A percentile compares a stretch with the other conserved stretches of the same genome.
phyloP scores from a whole-genome alignment of 1,140 invertebrate genomes.

The Palaemon carinicauda region DNA sequence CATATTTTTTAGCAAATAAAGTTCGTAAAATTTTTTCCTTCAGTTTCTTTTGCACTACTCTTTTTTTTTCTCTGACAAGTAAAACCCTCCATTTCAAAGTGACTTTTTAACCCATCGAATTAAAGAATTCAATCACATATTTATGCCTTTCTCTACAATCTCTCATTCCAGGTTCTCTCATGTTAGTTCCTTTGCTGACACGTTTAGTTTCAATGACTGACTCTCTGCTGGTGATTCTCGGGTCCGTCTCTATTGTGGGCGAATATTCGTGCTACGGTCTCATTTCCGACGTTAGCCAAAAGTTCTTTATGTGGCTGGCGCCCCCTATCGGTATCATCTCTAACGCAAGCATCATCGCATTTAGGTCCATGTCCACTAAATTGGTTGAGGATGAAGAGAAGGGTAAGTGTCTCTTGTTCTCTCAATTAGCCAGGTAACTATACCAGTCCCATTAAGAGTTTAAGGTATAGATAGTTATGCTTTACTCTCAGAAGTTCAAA shows the following conservation, averaged over 20 bases:
- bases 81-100: too few species aligned
- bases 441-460: too few species aligned
- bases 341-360: slow-evolving; percentile 55
- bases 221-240: slow-evolving; percentile 25
- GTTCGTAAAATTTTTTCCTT: too few species aligned
- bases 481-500: too few species aligned
- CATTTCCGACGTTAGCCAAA: slow-evolving; percentile 18
- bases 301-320: slow-evolving; percentile 47
- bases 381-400: slow-evolving; percentile 42
- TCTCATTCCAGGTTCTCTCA: slow-evolving; percentile 32
- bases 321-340: slow-evolving; percentile 41
- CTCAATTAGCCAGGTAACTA: background rate
- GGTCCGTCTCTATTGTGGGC: slow-evolving; percentile 39
- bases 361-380: slow-evolving; percentile 54
- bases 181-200: slow-evolving; percentile 41
- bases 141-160: background rate
- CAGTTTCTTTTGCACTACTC: too few species aligned
- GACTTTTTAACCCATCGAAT: too few species aligned
- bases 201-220: slow-evolving; percentile 18
- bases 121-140: too few species aligned
- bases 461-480: too few species aligned
- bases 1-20: too few species aligned
- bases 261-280: slow-evolving; percentile 50
- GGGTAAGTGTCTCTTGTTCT: slow-evolving; percentile 5
- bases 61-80: too few species aligned